These are phyloP conservation scores for Eidolon dupreanum DNA, from an alignment of 2,797 vertebrate species.

Conservation along the genomic window DNA sequence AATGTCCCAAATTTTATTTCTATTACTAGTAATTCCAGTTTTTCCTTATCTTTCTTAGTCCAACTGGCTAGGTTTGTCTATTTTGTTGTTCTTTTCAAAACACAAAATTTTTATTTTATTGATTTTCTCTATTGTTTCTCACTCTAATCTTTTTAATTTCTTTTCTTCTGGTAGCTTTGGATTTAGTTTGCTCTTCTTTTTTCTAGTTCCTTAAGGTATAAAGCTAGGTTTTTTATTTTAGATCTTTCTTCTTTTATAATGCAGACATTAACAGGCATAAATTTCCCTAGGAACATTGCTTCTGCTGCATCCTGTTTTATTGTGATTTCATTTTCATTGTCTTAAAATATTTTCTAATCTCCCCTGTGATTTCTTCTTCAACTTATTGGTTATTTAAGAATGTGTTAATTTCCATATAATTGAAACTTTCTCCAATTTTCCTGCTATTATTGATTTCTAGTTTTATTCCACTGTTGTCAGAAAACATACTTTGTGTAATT, in stretches of 20 bases:
- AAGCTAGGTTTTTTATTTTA: not conserved
- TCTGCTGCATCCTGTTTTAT: not conserved
- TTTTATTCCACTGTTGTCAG: not conserved
- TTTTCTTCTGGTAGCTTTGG: not conserved
- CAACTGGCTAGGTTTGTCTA: not conserved
- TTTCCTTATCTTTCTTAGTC: not conserved
- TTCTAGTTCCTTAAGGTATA: not conserved
- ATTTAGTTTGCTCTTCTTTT: not conserved
- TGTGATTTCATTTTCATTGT: not conserved
- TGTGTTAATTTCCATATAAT: not conserved
- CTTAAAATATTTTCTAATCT: not conserved
- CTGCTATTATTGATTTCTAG: not conserved
- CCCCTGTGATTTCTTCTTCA: not conserved
- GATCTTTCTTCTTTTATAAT: not conserved
- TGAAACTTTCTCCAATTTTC: not conserved
- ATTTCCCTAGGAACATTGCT: not conserved
- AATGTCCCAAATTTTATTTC: not conserved
- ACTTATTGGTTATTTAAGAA: not conserved
- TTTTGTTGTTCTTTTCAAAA: not conserved
- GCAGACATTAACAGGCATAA: not conserved
- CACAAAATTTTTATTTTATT: not conserved
- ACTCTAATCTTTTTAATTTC: not conserved
- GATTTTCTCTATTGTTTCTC: not conserved
- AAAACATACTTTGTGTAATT: not conserved
- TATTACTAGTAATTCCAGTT: not conserved